Conservation (phyloP, 2,888 invertebrate genomes). For the Drosophila incognita region DNA sequence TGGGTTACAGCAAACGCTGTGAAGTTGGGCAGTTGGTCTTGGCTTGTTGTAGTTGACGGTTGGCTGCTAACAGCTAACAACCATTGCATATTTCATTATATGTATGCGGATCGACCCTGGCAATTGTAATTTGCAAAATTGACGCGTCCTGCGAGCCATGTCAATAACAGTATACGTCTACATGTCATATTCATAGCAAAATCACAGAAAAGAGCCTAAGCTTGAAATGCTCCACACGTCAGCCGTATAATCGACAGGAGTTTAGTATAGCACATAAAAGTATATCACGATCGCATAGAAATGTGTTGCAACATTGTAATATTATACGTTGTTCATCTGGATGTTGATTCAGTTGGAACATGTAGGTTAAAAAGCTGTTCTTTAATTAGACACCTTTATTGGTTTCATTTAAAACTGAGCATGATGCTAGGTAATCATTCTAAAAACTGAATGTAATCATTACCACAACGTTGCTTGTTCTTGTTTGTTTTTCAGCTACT, state of each 20-base stretch:
- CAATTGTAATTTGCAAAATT: constrained; percentile 77
- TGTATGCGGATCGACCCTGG: constrained; percentile 62
- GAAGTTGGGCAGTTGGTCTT: constrained; percentile 72
- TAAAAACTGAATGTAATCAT: constrained; percentile 23
- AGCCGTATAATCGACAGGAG: background rate
- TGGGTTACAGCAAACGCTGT: constrained; percentile 35
- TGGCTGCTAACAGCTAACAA: constrained; percentile 47
- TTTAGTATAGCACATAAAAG: background rate
- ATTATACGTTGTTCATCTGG: background rate
- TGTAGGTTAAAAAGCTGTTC: background rate
- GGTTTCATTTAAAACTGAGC: constrained; percentile 3
- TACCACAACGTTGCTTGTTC: background rate
- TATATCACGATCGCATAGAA: background rate
- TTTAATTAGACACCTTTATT: constrained; percentile 12
- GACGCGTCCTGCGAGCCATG: constrained; percentile 54
- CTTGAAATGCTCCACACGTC: constrained; percentile 4
- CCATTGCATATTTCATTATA: constrained; percentile 75
- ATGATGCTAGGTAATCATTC: constrained; percentile 16
- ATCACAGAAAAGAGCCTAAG: constrained; percentile 48
- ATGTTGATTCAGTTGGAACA: background rate
- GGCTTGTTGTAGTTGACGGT: constrained; percentile 16
- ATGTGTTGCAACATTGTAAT: background rate
- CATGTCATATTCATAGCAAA: constrained; percentile 65
- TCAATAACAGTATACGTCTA: constrained; percentile 40
- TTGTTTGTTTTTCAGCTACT: background rate